phyloP scores from a whole-genome alignment of 2,888 invertebrate genomes.

The Pachymerium ferrugineum region DNA sequence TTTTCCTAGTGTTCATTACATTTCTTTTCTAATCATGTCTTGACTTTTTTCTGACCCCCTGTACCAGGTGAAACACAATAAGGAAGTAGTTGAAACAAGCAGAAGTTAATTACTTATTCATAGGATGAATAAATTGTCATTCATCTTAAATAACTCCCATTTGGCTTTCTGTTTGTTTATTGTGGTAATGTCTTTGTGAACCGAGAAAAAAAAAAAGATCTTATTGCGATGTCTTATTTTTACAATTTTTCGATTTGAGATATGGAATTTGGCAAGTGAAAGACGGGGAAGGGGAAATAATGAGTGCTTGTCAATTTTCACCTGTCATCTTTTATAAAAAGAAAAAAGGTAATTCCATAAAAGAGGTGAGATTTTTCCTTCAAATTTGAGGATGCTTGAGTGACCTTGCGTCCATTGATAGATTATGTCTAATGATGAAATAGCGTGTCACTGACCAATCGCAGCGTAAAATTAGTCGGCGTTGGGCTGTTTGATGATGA shows the following conservation, averaged over 20 bases:
- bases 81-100: background rate
- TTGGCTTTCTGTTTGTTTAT: background rate
- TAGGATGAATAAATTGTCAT: background rate
- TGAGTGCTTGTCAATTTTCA: too few relatives aligned
- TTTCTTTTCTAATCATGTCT: background rate
- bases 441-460: background rate
- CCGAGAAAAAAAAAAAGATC: background rate
- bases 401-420: background rate
- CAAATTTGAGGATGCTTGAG: background rate
- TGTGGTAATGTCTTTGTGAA: background rate
- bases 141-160: background rate
- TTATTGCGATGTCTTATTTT: background rate
- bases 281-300: background rate
- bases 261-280: background rate
- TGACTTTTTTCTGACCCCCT: background rate
- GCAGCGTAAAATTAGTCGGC: background rate
- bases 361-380: background rate
- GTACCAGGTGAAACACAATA: background rate
- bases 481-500: too few relatives aligned
- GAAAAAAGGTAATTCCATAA: background rate
- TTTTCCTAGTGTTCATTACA: background rate
- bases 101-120: background rate
- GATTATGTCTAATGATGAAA: background rate
- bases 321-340: background rate
- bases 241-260: background rate